These are phyloP conservation scores for Orthosia gothica DNA, from an alignment of 2,888 invertebrate species.

Conservation along the genomic window DNA sequence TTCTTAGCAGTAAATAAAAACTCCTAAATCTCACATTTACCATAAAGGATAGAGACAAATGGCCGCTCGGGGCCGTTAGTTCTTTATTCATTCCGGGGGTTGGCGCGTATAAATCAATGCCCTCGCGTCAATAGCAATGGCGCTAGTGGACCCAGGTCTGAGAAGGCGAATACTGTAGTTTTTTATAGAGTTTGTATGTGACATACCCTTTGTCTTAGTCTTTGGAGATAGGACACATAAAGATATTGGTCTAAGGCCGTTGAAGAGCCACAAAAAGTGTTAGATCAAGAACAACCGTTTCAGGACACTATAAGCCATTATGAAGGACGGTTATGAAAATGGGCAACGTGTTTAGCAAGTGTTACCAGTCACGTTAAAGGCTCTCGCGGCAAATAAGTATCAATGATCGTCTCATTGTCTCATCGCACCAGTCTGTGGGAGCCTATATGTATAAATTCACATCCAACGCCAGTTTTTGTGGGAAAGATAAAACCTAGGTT, in stretches of 20 bases:
- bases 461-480: too few species aligned
- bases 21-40: conserved; percentile 87
- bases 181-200: conserved; percentile 24
- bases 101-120: conserved; percentile 80
- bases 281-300: neutral
- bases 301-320: too few species aligned
- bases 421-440: too few species aligned
- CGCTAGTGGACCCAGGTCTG: conserved; percentile 60
- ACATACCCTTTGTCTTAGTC: neutral
- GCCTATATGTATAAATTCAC: too few species aligned
- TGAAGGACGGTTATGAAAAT: neutral
- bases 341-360: too few species aligned
- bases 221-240: neutral
- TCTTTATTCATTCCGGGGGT: conserved; percentile 87
- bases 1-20: conserved; percentile 74
- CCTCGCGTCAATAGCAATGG: conserved; percentile 76
- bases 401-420: too few species aligned
- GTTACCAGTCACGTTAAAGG: too few species aligned
- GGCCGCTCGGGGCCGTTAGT: conserved; percentile 78
- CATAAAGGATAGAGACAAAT: conserved; percentile 89
- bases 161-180: conserved; percentile 24
- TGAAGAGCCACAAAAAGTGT: neutral
- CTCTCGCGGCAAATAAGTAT: too few species aligned
- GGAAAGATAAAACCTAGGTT: too few species aligned
- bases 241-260: neutral